These are phyloP conservation scores for Hippocampus comes DNA, from an alignment of 2,113 vertebrate species.

Conservation along the genomic window DNA sequence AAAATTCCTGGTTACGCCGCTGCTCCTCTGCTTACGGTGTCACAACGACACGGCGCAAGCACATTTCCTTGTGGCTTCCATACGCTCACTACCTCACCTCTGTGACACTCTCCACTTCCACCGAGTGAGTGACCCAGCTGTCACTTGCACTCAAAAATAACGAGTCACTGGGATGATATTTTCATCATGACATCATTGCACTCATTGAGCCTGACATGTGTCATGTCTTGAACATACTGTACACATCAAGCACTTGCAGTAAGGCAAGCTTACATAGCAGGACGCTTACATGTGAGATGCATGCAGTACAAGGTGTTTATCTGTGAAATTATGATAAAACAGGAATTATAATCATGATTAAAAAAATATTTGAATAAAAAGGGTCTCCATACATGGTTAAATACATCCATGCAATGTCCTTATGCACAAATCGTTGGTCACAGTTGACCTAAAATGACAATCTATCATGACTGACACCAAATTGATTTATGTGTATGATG, in stretches of 20 bases:
- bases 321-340: too few species aligned
- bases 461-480: too few species aligned
- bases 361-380: too few species aligned
- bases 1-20: background rate
- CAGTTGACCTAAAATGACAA: too few species aligned
- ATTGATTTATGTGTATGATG: too few species aligned
- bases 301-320: too few species aligned
- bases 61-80: slow-evolving; percentile 10
- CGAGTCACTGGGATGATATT: slow-evolving; percentile 35
- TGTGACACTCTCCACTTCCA: background rate
- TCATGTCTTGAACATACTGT: background rate
- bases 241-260: background rate
- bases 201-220: slow-evolving; percentile 26
- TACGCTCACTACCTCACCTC: slow-evolving; percentile 3
- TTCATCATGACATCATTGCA: slow-evolving; percentile 41
- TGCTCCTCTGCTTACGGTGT: slow-evolving; percentile 37
- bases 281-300: too few species aligned
- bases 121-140: slow-evolving; percentile 51
- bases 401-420: too few species aligned
- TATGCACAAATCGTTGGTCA: too few species aligned
- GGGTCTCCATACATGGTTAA: too few species aligned
- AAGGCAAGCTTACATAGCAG: too few species aligned
- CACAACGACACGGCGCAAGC: slow-evolving; percentile 9
- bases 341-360: too few species aligned
- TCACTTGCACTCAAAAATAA: slow-evolving; percentile 45